Percentiles rank a stretch among this genome's conserved stretches.
phyloP scores from a whole-genome alignment of 2,113 vertebrate genomes.

The Aplodontia rufa region DNA sequence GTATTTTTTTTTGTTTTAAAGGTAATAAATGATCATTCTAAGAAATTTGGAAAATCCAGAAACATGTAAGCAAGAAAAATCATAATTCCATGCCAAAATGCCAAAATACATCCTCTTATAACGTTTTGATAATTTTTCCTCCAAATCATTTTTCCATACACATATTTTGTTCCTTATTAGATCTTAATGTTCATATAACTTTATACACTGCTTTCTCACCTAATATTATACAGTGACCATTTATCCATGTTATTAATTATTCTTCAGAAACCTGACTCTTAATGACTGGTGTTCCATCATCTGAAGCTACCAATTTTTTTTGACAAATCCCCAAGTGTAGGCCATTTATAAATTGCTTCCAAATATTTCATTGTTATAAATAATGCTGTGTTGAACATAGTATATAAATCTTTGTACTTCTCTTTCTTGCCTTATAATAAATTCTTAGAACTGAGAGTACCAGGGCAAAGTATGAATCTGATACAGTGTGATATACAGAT shows the following conservation, averaged over 20 bases:
- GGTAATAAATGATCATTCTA: background rate
- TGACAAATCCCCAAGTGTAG: slow-evolving; percentile 10
- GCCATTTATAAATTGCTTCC: slow-evolving; percentile 27
- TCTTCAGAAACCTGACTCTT: slow-evolving; percentile 6
- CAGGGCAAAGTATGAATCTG: background rate
- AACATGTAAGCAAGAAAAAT: slow-evolving; percentile 8
- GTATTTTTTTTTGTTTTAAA: background rate
- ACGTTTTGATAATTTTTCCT: slow-evolving; percentile 36
- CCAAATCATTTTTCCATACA: slow-evolving; percentile 14
- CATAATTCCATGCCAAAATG: background rate
- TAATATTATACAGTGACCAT: background rate
- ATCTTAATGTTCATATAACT: slow-evolving; percentile 7
- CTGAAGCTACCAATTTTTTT: slow-evolving; percentile 35
- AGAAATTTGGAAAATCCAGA: slow-evolving; percentile 24
- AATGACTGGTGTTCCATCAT: background rate
- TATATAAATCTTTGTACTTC: background rate
- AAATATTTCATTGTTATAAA: slow-evolving; percentile 48
- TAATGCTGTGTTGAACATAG: slow-evolving; percentile 15
- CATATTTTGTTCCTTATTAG: slow-evolving; percentile 4
- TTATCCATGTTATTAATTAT: background rate
- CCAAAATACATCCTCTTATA: slow-evolving; percentile 7
- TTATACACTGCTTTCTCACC: background rate
- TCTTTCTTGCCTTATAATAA: slow-evolving; percentile 25
- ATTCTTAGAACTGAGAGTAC: slow-evolving; percentile 41
- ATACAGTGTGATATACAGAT: background rate